These are phyloP conservation scores for Copidosoma aretas DNA, from an alignment of 2,888 invertebrate species.

Conservation along the genomic window DNA sequence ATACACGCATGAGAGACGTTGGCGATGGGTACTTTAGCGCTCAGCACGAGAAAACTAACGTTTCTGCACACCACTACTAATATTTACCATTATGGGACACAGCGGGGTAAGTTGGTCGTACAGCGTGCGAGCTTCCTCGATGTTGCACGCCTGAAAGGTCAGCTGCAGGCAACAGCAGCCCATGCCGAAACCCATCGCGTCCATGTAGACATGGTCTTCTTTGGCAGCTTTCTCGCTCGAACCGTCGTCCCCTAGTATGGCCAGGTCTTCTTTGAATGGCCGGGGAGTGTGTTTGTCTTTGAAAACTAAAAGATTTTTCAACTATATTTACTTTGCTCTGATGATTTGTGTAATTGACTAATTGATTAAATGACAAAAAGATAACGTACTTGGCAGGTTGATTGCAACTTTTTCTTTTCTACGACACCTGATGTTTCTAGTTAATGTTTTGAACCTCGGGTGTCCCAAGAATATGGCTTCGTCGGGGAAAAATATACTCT, in stretches of 20 bases:
- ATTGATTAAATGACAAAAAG: not conserved
- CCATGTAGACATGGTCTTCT: constrained; percentile 95
- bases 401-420: constrained; percentile 95
- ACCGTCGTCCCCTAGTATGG: constrained; percentile 72
- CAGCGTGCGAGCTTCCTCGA: constrained; percentile 90
- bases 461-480: constrained; percentile 94
- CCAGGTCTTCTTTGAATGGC: constrained; percentile 75
- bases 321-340: not conserved
- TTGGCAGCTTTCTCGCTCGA: constrained; percentile 69
- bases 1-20: constrained; percentile 38
- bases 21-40: constrained; percentile 38
- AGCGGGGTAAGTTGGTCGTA: constrained; percentile 97
- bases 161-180: constrained; percentile 97
- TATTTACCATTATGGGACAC: constrained; percentile 90
- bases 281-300: constrained; percentile 85
- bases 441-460: constrained; percentile 92
- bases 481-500: constrained; percentile 92
- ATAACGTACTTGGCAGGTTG: constrained; percentile 85
- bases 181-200: constrained; percentile 99
- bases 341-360: constrained; percentile 2
- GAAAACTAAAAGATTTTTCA: constrained; percentile 72
- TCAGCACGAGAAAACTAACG: constrained; percentile 17
- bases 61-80: not conserved
- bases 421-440: constrained; percentile 89
- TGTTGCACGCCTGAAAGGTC: constrained; percentile 96